These are phyloP conservation scores for Drosophila flavopinicola DNA, from an alignment of 2,888 invertebrate species.

Conservation along the genomic window DNA sequence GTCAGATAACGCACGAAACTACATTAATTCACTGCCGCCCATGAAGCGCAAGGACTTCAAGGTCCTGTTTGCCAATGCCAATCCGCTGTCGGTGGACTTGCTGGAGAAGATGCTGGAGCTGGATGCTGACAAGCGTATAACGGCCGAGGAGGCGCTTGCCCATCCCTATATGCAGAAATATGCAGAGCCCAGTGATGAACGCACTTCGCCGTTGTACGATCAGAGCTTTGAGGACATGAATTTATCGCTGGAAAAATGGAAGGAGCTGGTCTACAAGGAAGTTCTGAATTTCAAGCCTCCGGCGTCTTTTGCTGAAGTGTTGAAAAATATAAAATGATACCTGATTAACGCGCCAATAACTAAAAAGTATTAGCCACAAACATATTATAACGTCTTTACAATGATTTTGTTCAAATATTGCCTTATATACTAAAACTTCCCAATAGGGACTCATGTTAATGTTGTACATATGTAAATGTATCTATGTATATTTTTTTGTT, in stretches of 20 bases:
- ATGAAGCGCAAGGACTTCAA: constrained; percentile 94
- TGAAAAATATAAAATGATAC: constrained; percentile 48
- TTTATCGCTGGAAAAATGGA: constrained; percentile 96
- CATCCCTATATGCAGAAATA: constrained; percentile 92
- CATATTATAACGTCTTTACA: neutral
- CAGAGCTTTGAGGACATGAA: constrained; percentile 98
- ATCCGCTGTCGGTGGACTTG: constrained; percentile 96
- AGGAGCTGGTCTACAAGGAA: constrained; percentile 90
- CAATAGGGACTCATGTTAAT: constrained; percentile 13
- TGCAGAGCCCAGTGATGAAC: constrained; percentile 98
- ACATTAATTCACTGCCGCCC: constrained; percentile 94
- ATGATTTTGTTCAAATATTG: constrained; percentile 18
- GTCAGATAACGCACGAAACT: constrained; percentile 97
- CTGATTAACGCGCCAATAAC: neutral
- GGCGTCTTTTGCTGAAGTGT: constrained; percentile 74
- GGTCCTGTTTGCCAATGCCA: constrained; percentile 95
- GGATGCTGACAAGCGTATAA: constrained; percentile 96
- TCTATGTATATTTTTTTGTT: constrained; percentile 4
- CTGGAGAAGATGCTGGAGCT: constrained; percentile 97
- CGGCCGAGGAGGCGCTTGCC: constrained; percentile 87
- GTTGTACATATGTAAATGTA: constrained; percentile 23
- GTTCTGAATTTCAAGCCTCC: constrained; percentile 91
- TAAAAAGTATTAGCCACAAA: constrained; percentile 28
- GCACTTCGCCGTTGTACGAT: constrained; percentile 94
- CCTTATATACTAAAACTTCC: constrained; percentile 18